Evolutionary conservation across 37 sponge, comb jelly and placozoan species (phyloP), one percentile per base, ranked within the genome.

Genomic region (Spongilla lacustris): DNA sequence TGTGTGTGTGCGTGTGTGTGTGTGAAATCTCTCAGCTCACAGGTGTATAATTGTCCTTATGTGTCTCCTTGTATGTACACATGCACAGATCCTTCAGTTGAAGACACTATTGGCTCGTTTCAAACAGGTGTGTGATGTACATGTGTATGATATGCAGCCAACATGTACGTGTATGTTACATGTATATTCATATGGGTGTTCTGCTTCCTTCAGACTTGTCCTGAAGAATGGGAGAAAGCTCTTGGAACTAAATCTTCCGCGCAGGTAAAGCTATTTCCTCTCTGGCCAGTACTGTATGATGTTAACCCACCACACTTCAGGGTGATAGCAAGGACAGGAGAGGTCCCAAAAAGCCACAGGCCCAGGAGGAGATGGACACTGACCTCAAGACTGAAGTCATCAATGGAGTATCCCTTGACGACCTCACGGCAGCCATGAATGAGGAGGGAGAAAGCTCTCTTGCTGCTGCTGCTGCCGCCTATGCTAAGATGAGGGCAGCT

Each of bases 381-480:
- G 74, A 77, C 4, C 70, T 4, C 46, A 76, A 78, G 29, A n/a
- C 38, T 1, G 91, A 91, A 23, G 75, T 78, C 25, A 82, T 91
- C 78, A 84, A 91, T 3, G 91, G 83, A 0, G 86, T 91, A 0
- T 67, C 33, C 72, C 67, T 90, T 35, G 81, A 75, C 26, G 91
- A 85, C 27, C 76, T n/a, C 24, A 4, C 76, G 0, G 35, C 0
- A 13, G 35, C 35, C 33, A 12, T 41, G 35, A 0, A 74, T 31
- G 74, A 68, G 11, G 34, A 17, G 46, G 34, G 29, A 26, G 75
- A 68, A 21, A 46, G 71, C 36, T 68, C 87, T 0, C 75, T 92
- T 35, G 92, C 92, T 22, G 88, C 92, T 69, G 88, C 81, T 0
- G 92, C 92, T 11, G 92, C 92, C 1, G 92, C 85, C 0, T 92